Conservation (phyloP, 2,888 invertebrate species). For the Azorinus chamasolen region DNA sequence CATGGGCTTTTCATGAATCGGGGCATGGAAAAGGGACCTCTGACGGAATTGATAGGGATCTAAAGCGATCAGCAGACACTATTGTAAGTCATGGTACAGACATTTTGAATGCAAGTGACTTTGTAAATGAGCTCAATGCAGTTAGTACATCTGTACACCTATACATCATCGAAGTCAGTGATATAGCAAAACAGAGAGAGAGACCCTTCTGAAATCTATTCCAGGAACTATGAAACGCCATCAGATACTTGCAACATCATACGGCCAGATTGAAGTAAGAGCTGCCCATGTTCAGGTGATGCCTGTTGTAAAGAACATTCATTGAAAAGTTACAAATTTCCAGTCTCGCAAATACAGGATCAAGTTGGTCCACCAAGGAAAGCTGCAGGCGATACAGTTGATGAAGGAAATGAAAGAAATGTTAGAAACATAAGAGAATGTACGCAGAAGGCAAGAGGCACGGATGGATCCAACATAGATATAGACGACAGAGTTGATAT, state of each 20-base stretch:
- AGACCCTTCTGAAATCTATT: slow-evolving; percentile 1
- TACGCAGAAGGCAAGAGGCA: no score
- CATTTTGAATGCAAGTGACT: slow-evolving; percentile 13
- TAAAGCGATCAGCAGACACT: slow-evolving; percentile 76
- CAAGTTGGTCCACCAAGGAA: no score
- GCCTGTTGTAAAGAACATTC: no score
- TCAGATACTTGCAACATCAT: slow-evolving; percentile 42
- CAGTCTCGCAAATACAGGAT: no score
- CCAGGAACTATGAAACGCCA: no score
- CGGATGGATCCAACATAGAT: no score
- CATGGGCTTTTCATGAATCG: no score
- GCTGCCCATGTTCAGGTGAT: slow-evolving; percentile 32
- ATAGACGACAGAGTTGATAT: no score
- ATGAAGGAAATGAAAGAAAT: slow-evolving; percentile 20
- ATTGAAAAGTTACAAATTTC: no score
- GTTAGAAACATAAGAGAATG: not conserved
- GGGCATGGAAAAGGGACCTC: slow-evolving; percentile 84
- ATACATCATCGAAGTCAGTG: not conserved
- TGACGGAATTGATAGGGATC: slow-evolving; percentile 80
- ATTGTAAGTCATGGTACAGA: slow-evolving; percentile 47
- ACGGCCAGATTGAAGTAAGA: slow-evolving; percentile 32
- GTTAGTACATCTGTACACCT: not conserved
- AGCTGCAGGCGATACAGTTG: no score
- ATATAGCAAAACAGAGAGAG: slow-evolving; percentile 6
- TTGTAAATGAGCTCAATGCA: not conserved